These are phyloP conservation scores for Coregonus sp. DNA, from an alignment of 2,797 vertebrate species.

Conservation along the genomic window DNA sequence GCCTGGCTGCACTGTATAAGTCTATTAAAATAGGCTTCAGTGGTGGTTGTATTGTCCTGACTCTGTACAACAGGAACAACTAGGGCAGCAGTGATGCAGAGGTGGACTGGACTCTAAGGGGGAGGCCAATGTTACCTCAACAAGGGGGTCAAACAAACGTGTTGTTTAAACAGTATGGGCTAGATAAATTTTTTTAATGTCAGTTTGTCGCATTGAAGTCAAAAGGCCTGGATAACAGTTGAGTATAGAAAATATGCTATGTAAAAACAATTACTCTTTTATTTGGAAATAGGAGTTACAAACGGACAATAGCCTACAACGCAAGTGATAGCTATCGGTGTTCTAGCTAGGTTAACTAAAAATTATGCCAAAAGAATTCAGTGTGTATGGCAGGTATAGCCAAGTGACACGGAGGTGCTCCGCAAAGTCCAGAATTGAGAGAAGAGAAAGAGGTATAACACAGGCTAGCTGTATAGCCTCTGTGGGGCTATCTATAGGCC, in stretches of 20 bases:
- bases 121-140: constrained; percentile 1
- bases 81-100: neutral
- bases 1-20: neutral
- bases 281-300: neutral
- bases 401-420: neutral
- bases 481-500: constrained; percentile 46
- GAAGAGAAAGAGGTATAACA: neutral
- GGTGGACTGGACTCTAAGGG: neutral
- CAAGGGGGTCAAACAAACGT: neutral
- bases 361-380: no score
- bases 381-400: neutral
- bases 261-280: neutral
- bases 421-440: constrained; percentile 30
- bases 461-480: neutral
- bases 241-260: neutral
- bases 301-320: no score
- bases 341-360: no score
- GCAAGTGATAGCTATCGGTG: no score
- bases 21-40: neutral
- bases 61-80: neutral
- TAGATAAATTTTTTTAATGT: no score
- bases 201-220: no score
- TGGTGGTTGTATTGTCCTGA: neutral
- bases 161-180: no score
- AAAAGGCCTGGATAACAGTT: no score